phyloP scores from a whole-genome alignment of 2,797 vertebrate genomes.

The Sebastes oblongus region DNA sequence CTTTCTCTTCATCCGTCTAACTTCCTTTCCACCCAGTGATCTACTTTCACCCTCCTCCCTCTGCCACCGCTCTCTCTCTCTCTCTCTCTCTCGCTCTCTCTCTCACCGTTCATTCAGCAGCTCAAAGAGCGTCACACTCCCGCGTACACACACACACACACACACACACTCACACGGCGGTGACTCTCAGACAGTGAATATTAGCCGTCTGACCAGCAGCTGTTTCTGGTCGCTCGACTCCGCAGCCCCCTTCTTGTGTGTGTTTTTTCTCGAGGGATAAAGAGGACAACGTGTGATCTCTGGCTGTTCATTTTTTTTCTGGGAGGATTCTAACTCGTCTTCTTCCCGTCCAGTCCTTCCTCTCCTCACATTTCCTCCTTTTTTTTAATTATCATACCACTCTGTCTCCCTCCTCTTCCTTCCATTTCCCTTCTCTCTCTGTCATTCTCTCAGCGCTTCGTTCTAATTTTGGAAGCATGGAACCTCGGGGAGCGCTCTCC shows the following conservation, averaged over 20 bases:
- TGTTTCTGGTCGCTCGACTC: slow-evolving; percentile 19
- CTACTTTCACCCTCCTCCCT: slow-evolving; percentile 37
- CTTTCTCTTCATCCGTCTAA: slow-evolving; percentile 36
- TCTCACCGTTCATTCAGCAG: slow-evolving; percentile 63
- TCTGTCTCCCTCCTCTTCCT: slow-evolving; percentile 20
- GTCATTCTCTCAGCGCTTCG: slow-evolving; percentile 66
- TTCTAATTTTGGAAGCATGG: slow-evolving; percentile 81
- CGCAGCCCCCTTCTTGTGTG: neutral
- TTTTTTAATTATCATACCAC: slow-evolving; percentile 11
- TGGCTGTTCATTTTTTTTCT: slow-evolving; percentile 18
- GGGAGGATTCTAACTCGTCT: slow-evolving; percentile 38
- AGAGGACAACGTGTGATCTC: slow-evolving; percentile 24
- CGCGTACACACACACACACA: slow-evolving; percentile 2
- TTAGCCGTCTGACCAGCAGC: slow-evolving; percentile 59
- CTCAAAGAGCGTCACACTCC: slow-evolving; percentile 38
- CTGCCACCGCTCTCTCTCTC: neutral
- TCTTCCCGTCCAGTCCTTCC: slow-evolving; percentile 1
- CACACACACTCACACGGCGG: neutral
- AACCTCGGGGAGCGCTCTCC: slow-evolving; percentile 78
- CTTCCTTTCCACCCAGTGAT: slow-evolving; percentile 63
- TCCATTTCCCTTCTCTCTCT: slow-evolving; percentile 47
- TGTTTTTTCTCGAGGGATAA: neutral
- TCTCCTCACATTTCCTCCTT: slow-evolving; percentile 10
- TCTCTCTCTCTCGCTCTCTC: neutral
- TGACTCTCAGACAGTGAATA: slow-evolving; percentile 53